Evolutionary conservation across 2,888 invertebrate species (phyloP), one percentile per base, ranked within the genome.

Genomic region (Ormyrus labotus): DNA sequence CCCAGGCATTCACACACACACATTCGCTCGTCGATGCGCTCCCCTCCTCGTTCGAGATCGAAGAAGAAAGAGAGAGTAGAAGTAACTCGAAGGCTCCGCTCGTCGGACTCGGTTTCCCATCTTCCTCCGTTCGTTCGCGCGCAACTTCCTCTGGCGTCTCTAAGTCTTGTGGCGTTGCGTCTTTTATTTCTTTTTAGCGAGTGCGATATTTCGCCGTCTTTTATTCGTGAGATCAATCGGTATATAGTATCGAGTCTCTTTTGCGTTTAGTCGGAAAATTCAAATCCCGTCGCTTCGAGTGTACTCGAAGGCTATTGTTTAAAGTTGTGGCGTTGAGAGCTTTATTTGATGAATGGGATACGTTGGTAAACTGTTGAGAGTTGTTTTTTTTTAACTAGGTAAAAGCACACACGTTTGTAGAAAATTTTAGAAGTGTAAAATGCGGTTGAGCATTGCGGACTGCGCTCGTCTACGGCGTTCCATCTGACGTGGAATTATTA

Each of bases 31-130:
- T 4, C 34, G 34, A 34, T 34, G 34, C 3, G 34, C 34, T 34
- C 2, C 3, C 34, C 2, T 34, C 2, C 34, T 34, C 34, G 34
- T 34, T 34, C 34, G 34, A 34, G 34, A 34, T 34, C 34, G 34
- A 34, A 34, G 34, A 34, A 34, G 34, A 34, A 3, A 34, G 1
- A 19, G 19, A 19, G 19, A 19, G 19, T 19, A 11, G 55, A 57
- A 76, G 34, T 34, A 47, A 57, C 81, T 71, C 78, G 70, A 78
- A 78, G 81, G 61, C 63, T 75, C 34, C 78, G 48, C 78, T 75
- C 64, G 64, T 75, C 11, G 13, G 34, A 64, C 19, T 64, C 50
- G 6, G 6, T 34, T 6, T 34, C 34, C 34, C 34, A 4, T 34
- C 34, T 4, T 34, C 34, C 34, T 13, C 34, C 34, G 34, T n/a